Evolutionary conservation across 2,113 vertebrate genomes (phyloP).

Genomic region (Carlito syrichta): DNA sequence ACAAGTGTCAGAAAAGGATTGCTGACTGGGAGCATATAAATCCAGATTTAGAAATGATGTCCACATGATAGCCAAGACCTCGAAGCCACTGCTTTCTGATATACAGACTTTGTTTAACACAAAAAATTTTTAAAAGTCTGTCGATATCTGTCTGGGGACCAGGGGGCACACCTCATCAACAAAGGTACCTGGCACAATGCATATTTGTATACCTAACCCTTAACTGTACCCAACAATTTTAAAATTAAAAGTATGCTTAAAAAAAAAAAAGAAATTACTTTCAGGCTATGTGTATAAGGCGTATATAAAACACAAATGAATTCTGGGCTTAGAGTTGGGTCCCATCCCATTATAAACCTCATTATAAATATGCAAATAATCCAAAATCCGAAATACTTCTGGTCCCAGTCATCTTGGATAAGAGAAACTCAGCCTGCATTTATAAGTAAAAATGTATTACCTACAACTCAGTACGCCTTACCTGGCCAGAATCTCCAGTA

Average conservation of each 20-base stretch:
- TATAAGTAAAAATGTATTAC: neutral
- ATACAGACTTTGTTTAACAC: neutral
- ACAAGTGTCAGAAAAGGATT: neutral
- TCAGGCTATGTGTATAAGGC: neutral
- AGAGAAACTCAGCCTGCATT: neutral
- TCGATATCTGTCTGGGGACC: no score
- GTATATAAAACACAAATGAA: neutral
- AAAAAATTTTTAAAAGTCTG: no score
- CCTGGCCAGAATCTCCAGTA: constrained; percentile 97
- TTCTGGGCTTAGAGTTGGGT: neutral
- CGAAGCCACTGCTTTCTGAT: neutral
- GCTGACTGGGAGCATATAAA: neutral
- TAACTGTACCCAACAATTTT: no score
- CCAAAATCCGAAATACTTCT: neutral
- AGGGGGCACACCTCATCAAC: no score
- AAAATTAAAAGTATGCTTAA: no score
- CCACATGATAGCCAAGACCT: neutral
- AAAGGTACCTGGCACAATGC: no score
- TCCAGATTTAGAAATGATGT: neutral
- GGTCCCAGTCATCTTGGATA: neutral
- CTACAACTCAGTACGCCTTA: constrained; percentile 64
- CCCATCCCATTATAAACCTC: neutral
- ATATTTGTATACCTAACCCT: no score
- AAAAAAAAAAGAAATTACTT: neutral
- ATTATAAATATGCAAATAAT: neutral